Evolutionary conservation across 2,888 invertebrate species (phyloP).

Genomic region (Neocrepidodera transversa): DNA sequence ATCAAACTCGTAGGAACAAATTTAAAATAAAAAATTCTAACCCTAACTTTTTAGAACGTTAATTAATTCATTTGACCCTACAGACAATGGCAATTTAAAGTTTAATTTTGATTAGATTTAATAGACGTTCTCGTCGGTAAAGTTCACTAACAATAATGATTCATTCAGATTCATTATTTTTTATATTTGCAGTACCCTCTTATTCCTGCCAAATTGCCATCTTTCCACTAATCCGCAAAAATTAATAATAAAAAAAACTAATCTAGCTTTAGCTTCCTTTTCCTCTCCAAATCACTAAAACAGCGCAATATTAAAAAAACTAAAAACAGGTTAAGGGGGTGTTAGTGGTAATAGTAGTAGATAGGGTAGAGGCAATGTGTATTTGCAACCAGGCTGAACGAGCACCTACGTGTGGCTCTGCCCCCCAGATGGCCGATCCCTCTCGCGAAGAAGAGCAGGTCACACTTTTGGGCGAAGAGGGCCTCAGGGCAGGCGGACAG

Average conservation of each 20-base stretch:
- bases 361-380: constrained; percentile 64
- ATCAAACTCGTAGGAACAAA: too few species aligned
- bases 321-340: constrained; percentile 6
- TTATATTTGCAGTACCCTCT: constrained; percentile 17
- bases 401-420: constrained; percentile 51
- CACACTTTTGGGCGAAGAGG: constrained; percentile 95
- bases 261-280: neutral
- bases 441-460: constrained; percentile 95
- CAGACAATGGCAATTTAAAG: too few species aligned
- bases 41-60: too few species aligned
- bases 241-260: too few species aligned
- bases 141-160: too few species aligned
- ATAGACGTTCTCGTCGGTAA: too few species aligned
- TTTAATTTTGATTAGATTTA: too few species aligned
- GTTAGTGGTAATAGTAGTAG: constrained; percentile 9
- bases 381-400: constrained; percentile 77
- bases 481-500: constrained; percentile 93
- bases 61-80: too few species aligned
- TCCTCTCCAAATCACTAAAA: neutral
- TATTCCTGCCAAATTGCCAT: constrained; percentile 2
- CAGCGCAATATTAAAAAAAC: neutral
- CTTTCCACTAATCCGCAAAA: constrained; percentile 7
- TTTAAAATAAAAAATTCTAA: too few species aligned
- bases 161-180: too few species aligned
- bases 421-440: constrained; percentile 94